Evolutionary conservation across 2,113 vertebrate species (phyloP).

Genomic region (Sander vitreus): DNA sequence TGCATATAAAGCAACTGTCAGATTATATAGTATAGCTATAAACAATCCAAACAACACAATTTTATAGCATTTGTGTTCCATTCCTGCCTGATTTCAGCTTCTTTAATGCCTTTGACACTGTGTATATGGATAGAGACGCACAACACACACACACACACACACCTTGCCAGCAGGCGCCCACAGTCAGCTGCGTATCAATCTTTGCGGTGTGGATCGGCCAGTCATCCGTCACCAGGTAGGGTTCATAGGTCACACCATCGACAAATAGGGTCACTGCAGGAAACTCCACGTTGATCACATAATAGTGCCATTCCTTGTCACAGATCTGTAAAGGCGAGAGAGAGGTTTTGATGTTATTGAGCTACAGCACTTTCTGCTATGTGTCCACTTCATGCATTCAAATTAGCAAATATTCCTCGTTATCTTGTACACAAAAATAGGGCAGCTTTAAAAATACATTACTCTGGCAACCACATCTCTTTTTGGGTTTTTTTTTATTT

Average conservation of each 20-base stretch:
- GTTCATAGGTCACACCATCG: slow-evolving; percentile 95
- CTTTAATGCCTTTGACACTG: background rate
- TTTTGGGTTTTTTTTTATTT: slow-evolving; percentile 21
- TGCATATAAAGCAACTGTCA: slow-evolving; percentile 42
- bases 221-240: slow-evolving; percentile 97
- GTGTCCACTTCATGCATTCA: slow-evolving; percentile 26
- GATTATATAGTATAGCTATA: slow-evolving; percentile 23
- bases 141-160: slow-evolving; percentile 55
- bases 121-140: too few species aligned
- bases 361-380: background rate
- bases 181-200: slow-evolving; percentile 95
- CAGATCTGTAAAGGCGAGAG: slow-evolving; percentile 88
- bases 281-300: slow-evolving; percentile 95
- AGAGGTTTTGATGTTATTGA: slow-evolving; percentile 29
- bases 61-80: background rate
- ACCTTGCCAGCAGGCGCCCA: slow-evolving; percentile 99
- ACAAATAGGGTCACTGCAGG: slow-evolving; percentile 94
- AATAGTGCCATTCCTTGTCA: slow-evolving; percentile 99
- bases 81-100: slow-evolving; percentile 7
- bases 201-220: slow-evolving; percentile 97
- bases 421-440: slow-evolving; percentile 36
- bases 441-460: slow-evolving; percentile 53
- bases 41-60: slow-evolving; percentile 22
- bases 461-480: slow-evolving; percentile 4
- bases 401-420: slow-evolving; percentile 10